A percentile compares a stretch with the other conserved stretches of the same genome.
Conservation (phyloP, 1,140 invertebrate species). For the Cepaea nemoralis region DNA sequence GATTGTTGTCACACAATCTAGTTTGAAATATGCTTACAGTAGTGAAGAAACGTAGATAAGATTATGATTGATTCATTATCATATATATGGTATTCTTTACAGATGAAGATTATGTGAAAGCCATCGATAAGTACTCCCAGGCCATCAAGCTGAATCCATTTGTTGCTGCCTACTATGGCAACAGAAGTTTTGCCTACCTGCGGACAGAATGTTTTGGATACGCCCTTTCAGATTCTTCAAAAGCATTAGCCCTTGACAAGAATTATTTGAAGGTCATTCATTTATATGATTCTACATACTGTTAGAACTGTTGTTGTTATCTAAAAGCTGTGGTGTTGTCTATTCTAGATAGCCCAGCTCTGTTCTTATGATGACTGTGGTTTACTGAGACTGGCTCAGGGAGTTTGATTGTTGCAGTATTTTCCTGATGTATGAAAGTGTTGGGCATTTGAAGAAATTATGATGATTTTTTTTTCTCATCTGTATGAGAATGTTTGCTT, state of each 20-base stretch:
- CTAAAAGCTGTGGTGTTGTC: no score
- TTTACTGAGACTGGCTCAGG: no score
- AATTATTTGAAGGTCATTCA: constrained; percentile 86
- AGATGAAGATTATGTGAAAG: constrained; percentile 91
- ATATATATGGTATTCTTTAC: constrained; percentile 43
- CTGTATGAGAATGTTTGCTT: no score
- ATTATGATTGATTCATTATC: neutral
- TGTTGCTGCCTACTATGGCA: constrained; percentile 82
- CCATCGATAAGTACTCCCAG: constrained; percentile 90
- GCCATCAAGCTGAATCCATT: constrained; percentile 89
- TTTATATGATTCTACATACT: neutral
- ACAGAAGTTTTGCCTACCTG: constrained; percentile 94
- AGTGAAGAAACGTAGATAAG: neutral
- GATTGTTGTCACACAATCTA: no score
- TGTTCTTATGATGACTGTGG: no score
- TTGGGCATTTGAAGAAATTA: no score
- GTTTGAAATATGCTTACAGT: neutral
- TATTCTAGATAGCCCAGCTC: no score
- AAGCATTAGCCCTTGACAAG: constrained; percentile 90
- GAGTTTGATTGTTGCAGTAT: no score
- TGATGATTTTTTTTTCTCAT: no score
- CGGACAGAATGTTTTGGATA: constrained; percentile 93
- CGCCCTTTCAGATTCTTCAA: constrained; percentile 90
- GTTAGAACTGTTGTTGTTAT: no score
- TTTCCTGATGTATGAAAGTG: no score